Base-by-base conservation (phyloP, 1,140 invertebrate species). In the Drosophila pectinifera region DNA sequence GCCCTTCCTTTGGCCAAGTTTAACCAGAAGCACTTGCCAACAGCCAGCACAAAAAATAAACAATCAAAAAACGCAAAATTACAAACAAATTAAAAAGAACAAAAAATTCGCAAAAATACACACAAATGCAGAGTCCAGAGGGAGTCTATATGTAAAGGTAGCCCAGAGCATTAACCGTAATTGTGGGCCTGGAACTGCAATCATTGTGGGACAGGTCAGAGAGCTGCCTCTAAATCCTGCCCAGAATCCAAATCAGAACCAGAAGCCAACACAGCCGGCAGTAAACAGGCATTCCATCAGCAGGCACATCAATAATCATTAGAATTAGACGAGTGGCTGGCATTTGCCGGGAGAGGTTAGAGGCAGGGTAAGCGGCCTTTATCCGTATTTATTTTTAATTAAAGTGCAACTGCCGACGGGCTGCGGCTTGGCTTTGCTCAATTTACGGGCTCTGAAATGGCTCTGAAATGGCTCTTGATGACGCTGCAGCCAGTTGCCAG, bases 391-490 rank as follows among this genome's bases (percentile, higher is more conserved):
- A 58, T 43, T 69, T 76, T 88, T 86, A 86, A 86, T 86, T 88
- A 77, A 86, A 89, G 79, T 83, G 79, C 70, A 79, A 69, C 55
- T 63, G 83, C 46, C 83, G 77, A 61, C 67, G 26, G 78, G 49
- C 55, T 78, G 82, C 83, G 83, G 83, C 79, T 38, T 38, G 57
- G 79, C 83, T 86, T 86, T 86, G 63, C 70, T 86, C 83, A 86
- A 86, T 86, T 88, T 78, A 65, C 49, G 58, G 22, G 31, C 54
- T 51, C 55, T 63, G 41, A 67, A 73, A 72, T 43, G 22, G 31
- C 54, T 51, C 55, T 63, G 41, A 67, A 73, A 72, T 43, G 58
- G 39, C 49, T 42, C 55, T 49, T 45, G 42, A 55, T 45, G 42
- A 51, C 24, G 49, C 54, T 26, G 45, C 16, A 13, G 31, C 31